Evolutionary conservation across 2,888 invertebrate genomes (phyloP), one percentile per base, ranked within the genome.

Genomic region (Trachelus iudaicus): DNA sequence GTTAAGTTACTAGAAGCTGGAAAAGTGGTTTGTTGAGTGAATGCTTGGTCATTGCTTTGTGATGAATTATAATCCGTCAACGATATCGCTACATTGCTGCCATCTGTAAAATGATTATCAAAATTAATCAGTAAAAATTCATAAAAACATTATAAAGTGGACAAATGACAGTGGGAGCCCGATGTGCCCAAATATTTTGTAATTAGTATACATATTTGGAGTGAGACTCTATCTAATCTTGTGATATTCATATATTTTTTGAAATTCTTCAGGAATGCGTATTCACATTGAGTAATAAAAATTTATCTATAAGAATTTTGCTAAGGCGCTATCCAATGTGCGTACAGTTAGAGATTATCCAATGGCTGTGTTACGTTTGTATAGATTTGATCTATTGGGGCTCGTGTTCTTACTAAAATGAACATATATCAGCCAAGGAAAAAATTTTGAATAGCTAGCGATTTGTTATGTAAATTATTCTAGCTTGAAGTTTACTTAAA

Each of bases 11-110:
- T 87, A 31, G 83, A 83, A 9, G 85, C 77, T 37, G 77, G 82
- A 77, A 89, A 83, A 73, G 76, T 85, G 76, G 84, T 80, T 83
- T 78, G 81, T 73, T 82, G 79, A 69, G 85, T 87, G 79, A 90
- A 91, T 71, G 87, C 83, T 79, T 88, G 86, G 31, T 87, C 86
- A 69, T 83, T 81, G 11, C 71, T 77, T 34, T 83, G 80, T 4
- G 79, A 78, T 30, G 79, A 81, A 76, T 88, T 80, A 76, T 88
- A 89, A 56, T 81, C 81, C n/a, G 82, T 81, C 80, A 93, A 87
- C 75, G 90, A 84, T 56, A 86, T 77, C 69, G 69, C 73, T 30
- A 81, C 74, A 69, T 73, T 71, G 35, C 71, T 79, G 56, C 81
- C 81, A 85, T 85, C 86, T 86, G 82, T 30, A 83, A 85, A 74